Evolutionary conservation across 1,140 invertebrate genomes (phyloP), one percentile per base, ranked within the genome.

Genomic region (Caenorhabditis brenneri): DNA sequence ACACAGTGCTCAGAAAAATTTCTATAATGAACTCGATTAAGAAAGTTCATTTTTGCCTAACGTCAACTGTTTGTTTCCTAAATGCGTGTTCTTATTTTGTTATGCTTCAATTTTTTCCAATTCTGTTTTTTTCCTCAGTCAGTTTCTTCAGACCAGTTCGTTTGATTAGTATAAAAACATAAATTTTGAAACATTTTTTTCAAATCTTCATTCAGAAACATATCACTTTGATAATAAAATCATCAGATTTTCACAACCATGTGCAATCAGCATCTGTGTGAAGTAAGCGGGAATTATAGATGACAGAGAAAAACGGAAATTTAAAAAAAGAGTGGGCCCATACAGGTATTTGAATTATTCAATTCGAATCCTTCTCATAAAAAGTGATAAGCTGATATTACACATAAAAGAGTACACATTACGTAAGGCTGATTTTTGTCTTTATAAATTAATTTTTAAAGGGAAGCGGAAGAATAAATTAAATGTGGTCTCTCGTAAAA

Each of bases 381-480:
- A 74, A 74, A 74, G 36, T 74, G 65, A 74, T 74, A 74, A 74
- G 65, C 65, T 27, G 29, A 42, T 24, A 0, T 74, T 74, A 74
- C 65, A 74, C 65, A 74, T 74, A 74, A 74, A 74, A 65, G 55
- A 58, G 31, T 65, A 65, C 58, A 65, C 58, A 65, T 65, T 36
- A 65, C n/a, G 58, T 65, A 36, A 65, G 58, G 58, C 58, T 74
- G 58, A 65, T 36, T 65, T 74, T 46, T 74, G n/a, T 39, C 36
- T 12, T 42, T 27, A 42, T 74, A 42, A 42, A 33, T 33, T 74
- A 74, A 42, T n/a, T 46, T 74, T 74, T 15, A 22, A 6, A 10
- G 65, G 22, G n/a, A 46, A 29, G 36, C 36, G 65, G 15, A 19
- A 24, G 36, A 74, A 74, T 74, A 74, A 74, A 31, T 74, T 74